These are phyloP conservation scores for Eretmochelys imbricata DNA, from an alignment of 2,113 vertebrate species.

Conservation along the genomic window DNA sequence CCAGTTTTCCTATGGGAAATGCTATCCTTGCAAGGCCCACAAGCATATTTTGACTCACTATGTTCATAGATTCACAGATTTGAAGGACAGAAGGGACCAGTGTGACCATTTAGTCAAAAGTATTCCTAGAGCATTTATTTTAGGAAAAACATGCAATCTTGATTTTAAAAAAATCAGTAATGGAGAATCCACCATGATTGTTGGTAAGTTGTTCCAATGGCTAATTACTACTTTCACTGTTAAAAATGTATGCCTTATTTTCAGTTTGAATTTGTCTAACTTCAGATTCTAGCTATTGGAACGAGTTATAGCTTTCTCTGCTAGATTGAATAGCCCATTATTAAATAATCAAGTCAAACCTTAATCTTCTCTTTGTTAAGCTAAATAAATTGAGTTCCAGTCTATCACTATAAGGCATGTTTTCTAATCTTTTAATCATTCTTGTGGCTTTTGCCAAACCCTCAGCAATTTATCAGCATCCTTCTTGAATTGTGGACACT, in stretches of 20 bases:
- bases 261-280: background rate
- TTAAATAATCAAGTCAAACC: background rate
- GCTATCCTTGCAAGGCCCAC: constrained; percentile 57
- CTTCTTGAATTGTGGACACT: background rate
- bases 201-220: background rate
- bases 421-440: background rate
- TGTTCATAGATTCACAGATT: background rate
- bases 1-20: constrained; percentile 2
- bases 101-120: background rate
- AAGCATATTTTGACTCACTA: constrained; percentile 57
- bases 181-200: background rate
- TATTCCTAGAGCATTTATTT: background rate
- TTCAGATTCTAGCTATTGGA: background rate
- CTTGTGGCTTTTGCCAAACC: background rate
- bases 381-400: background rate
- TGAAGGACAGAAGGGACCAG: background rate
- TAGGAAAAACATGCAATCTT: background rate
- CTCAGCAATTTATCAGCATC: background rate
- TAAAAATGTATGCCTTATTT: background rate
- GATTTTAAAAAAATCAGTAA: background rate
- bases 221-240: background rate
- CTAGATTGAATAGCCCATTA: background rate
- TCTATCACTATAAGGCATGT: too few species aligned
- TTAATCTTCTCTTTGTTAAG: background rate
- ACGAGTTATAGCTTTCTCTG: background rate